Conservation (phyloP, 2,888 invertebrate genomes). For the Agrotis puta region DNA sequence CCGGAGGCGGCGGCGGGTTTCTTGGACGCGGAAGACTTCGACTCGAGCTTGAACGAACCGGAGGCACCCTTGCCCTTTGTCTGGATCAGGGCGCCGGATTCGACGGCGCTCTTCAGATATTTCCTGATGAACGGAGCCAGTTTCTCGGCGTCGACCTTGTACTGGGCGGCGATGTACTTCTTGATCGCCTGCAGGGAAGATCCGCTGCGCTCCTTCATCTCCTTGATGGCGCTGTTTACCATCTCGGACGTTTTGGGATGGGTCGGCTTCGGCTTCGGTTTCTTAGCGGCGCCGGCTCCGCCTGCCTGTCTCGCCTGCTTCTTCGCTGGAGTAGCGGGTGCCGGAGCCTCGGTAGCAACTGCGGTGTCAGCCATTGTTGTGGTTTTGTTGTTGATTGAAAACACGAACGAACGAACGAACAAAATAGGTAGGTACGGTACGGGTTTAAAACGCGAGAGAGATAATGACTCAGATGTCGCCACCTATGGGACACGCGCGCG, state of each 20-base stretch:
- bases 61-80: constrained; percentile 91
- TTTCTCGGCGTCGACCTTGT: constrained; percentile 91
- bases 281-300: constrained; percentile 49
- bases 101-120: constrained; percentile 83
- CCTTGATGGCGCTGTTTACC: constrained; percentile 90
- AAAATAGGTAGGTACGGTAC: too few species aligned
- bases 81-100: constrained; percentile 87
- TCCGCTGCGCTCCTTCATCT: constrained; percentile 90
- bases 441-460: too few species aligned
- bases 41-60: constrained; percentile 84
- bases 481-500: background rate
- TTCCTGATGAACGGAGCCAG: constrained; percentile 91
- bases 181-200: constrained; percentile 91
- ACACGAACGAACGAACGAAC: too few species aligned
- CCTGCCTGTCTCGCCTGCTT: constrained; percentile 69
- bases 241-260: constrained; percentile 81
- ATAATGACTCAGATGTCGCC: too few species aligned
- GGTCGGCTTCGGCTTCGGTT: constrained; percentile 74
- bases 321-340: constrained; percentile 74
- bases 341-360: constrained; percentile 71
- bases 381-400: too few species aligned
- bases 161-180: constrained; percentile 91
- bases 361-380: constrained; percentile 74
- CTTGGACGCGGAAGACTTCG: constrained; percentile 64
- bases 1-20: constrained; percentile 24